A percentile compares a stretch with the other conserved stretches of the same genome.
Conservation (phyloP, 2,797 vertebrate genomes). For the Pelochelys cantorii region DNA sequence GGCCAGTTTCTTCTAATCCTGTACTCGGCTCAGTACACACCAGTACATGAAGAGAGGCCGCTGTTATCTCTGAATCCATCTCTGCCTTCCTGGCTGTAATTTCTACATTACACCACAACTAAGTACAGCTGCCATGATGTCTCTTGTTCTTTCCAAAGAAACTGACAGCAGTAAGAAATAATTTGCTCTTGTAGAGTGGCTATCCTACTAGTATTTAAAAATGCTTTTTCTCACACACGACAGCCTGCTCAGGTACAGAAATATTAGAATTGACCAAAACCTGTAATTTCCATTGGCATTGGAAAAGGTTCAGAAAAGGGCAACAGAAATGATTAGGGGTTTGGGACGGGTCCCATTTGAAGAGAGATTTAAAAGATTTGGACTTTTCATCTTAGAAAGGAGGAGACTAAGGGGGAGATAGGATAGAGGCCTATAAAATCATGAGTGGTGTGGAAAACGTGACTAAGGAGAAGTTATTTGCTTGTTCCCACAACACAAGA, state of each 20-base stretch:
- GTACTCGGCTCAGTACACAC: not conserved
- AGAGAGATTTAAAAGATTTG: too few relatives aligned
- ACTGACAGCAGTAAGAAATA: not conserved
- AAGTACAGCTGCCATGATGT: not conserved
- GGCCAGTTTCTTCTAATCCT: not conserved
- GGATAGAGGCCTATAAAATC: too few relatives aligned
- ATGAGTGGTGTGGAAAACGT: too few relatives aligned
- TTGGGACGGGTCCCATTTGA: too few relatives aligned
- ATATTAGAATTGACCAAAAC: not conserved
- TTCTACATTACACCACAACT: not conserved
- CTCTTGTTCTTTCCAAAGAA: not conserved
- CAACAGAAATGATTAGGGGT: too few relatives aligned
- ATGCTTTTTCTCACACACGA: not conserved
- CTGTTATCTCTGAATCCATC: not conserved
- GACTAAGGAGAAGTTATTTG: too few relatives aligned
- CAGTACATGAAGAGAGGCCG: not conserved
- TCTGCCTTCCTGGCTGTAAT: not conserved
- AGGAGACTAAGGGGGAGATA: too few relatives aligned
- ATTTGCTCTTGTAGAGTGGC: not conserved
- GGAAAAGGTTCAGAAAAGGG: too few relatives aligned
- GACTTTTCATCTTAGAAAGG: too few relatives aligned
- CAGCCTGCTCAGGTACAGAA: not conserved
- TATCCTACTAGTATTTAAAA: not conserved
- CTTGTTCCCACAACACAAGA: too few relatives aligned
- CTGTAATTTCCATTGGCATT: not conserved